These are phyloP conservation scores for Listrodromus nycthemerus DNA, from an alignment of 2,888 invertebrate species.

Conservation along the genomic window DNA sequence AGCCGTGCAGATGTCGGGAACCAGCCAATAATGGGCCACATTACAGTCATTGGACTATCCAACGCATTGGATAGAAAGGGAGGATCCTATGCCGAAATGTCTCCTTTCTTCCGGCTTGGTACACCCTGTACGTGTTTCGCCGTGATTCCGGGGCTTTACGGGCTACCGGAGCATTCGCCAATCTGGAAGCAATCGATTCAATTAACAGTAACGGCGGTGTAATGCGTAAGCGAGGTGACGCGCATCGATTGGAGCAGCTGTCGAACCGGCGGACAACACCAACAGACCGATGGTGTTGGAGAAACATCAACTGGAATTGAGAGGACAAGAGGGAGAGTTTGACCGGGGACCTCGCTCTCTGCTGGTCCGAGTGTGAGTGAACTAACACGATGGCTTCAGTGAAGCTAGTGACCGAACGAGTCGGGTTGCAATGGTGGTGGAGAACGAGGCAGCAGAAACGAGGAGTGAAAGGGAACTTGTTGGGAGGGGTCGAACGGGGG, in stretches of 20 bases:
- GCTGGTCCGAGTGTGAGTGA: neutral
- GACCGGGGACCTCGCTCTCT: constrained; percentile 17
- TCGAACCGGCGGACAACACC: constrained; percentile 72
- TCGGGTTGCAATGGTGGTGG: constrained; percentile 50
- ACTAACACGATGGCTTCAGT: constrained; percentile 38
- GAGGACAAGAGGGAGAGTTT: constrained; percentile 61
- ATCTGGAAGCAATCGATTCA: constrained; percentile 79
- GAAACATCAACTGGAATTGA: constrained; percentile 78
- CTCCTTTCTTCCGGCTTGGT: neutral
- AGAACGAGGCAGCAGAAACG: constrained; percentile 60
- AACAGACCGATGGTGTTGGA: constrained; percentile 71
- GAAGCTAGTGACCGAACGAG: constrained; percentile 65
- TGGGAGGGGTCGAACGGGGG: constrained; percentile 13
- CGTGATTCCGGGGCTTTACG: constrained; percentile 66
- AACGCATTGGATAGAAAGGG: constrained; percentile 27
- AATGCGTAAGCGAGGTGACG: constrained; percentile 76
- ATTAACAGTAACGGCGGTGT: constrained; percentile 80
- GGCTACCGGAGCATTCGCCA: constrained; percentile 70
- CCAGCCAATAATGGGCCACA: constrained; percentile 11
- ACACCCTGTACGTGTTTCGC: constrained; percentile 10
- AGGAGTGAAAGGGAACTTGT: constrained; percentile 58
- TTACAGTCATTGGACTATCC: constrained; percentile 65
- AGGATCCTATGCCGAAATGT: constrained; percentile 40
- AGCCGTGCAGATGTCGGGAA: constrained; percentile 16
- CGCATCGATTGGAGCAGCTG: constrained; percentile 77